Base-by-base conservation (phyloP, 2,113 vertebrate species). In the Otocyon megalotis region DNA sequence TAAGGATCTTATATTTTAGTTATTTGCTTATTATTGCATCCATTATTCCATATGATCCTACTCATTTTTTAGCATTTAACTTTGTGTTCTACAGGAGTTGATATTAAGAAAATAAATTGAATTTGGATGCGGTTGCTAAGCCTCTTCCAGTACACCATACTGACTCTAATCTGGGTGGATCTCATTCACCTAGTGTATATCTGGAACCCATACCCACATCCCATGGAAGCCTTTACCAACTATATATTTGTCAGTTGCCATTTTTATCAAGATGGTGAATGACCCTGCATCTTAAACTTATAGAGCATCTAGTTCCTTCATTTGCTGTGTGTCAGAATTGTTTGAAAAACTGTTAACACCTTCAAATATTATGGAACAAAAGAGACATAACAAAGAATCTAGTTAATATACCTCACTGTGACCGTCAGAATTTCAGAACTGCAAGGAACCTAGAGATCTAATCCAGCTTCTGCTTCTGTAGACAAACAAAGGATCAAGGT, bases 51-150 rank as follows among this genome's bases (percentile, higher is more conserved):
- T 35, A 15, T 24, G 30, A 65, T 50, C 54, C 20, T 86, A 2
- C 5, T 79, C 20, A 19, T 32, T 67, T 74, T 86, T 74, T 82
- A 77, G 50, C n/a, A 60, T 17, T 95, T 92, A 35, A 19, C 15
- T 77, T 72, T 86, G 67, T 94, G 20, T 85, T 24, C 58, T 92
- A 3, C 17, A n/a, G 4, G n/a, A 11, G 15, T 79, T 67, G 54
- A 0, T 95, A 53, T 83, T 83, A 95, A 91, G 80, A 95, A 97
- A 82, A 48, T 71, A 93, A 63, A 84, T 35, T 84, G 71, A 95
- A 60, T 86, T 83, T 37, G 77, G 37, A 71, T 35, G 48, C 79
- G 87, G 30, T 69, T 79, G 16, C 37, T 50, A 35, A 58, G 54
- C 48, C 26, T 83, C 62, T 82, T 77, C 74, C 15, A 69, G 14